Evolutionary conservation across 1,140 invertebrate genomes (phyloP).

Genomic region (Heliconius melpomene): DNA sequence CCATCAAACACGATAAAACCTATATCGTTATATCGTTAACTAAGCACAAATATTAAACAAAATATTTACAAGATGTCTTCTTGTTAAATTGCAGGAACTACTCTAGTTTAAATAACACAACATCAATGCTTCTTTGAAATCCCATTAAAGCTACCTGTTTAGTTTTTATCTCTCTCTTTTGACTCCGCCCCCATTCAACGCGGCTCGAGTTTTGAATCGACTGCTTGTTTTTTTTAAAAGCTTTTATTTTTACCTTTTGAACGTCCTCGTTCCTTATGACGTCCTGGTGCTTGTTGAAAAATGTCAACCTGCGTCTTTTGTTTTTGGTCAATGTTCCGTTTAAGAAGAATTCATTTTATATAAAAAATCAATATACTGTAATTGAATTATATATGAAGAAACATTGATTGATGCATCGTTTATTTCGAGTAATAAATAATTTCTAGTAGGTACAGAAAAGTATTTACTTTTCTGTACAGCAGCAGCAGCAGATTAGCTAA

Average conservation of each 20-base stretch:
- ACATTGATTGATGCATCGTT: too few relatives aligned
- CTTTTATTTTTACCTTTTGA: neutral
- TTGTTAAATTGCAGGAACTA: neutral
- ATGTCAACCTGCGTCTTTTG: conserved; percentile 12
- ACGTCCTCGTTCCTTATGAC: conserved; percentile 8
- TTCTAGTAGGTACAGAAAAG: too few relatives aligned
- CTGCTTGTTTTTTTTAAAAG: neutral
- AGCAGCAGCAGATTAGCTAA: too few relatives aligned
- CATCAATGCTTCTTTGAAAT: neutral
- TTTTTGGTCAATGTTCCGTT: neutral
- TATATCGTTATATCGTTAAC: neutral
- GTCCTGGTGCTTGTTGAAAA: conserved; percentile 12
- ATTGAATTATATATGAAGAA: too few relatives aligned
- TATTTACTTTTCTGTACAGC: too few relatives aligned
- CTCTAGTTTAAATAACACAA: neutral
- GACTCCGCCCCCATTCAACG: conserved; percentile 6
- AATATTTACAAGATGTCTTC: neutral
- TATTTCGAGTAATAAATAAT: too few relatives aligned
- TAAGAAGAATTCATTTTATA: neutral
- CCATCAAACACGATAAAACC: too few relatives aligned
- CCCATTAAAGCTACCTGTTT: neutral
- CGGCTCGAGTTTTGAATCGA: conserved; percentile 6
- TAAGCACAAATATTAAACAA: neutral
- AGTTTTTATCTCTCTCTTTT: conserved; percentile 22
- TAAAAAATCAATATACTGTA: too few relatives aligned